A percentile compares a stretch with the other conserved stretches of the same genome.
Evolutionary conservation across 2,797 vertebrate species (phyloP).

Genomic region (Falco concolor): DNA sequence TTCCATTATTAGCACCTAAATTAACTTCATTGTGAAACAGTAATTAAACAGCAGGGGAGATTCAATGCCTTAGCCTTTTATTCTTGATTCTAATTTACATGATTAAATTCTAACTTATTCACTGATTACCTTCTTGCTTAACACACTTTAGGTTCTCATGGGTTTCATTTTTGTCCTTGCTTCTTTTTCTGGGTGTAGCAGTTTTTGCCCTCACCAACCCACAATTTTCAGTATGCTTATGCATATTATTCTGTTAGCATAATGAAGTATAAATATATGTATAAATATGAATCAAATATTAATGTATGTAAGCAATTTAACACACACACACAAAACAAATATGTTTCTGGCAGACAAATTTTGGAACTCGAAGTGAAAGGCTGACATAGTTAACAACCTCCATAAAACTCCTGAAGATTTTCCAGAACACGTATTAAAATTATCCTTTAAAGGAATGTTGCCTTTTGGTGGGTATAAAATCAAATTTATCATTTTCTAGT

Average conservation of each 20-base stretch:
- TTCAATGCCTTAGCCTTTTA: slow-evolving; percentile 20
- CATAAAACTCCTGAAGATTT: slow-evolving; percentile 1
- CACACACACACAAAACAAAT: background rate
- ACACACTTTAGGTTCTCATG: background rate
- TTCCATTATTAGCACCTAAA: slow-evolving; percentile 28
- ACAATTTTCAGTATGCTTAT: slow-evolving; percentile 45
- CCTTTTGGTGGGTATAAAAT: background rate
- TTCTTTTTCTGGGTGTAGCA: background rate
- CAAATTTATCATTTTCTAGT: background rate
- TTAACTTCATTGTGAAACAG: slow-evolving; percentile 22
- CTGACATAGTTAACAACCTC: background rate
- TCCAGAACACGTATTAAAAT: background rate
- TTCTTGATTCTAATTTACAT: slow-evolving; percentile 35
- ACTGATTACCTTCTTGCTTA: slow-evolving; percentile 49
- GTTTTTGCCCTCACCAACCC: background rate
- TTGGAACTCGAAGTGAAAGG: background rate
- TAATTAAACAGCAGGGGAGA: slow-evolving; percentile 45
- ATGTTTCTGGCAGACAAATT: background rate
- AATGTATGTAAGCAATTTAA: background rate
- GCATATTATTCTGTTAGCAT: slow-evolving; percentile 52
- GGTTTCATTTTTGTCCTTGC: background rate
- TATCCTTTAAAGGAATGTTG: background rate
- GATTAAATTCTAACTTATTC: slow-evolving; percentile 36
- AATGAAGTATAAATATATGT: background rate
- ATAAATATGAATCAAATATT: background rate